Evolutionary conservation across 2,888 invertebrate species (phyloP), one percentile per base, ranked within the genome.

Genomic region (Drosophila stalkeri): DNA sequence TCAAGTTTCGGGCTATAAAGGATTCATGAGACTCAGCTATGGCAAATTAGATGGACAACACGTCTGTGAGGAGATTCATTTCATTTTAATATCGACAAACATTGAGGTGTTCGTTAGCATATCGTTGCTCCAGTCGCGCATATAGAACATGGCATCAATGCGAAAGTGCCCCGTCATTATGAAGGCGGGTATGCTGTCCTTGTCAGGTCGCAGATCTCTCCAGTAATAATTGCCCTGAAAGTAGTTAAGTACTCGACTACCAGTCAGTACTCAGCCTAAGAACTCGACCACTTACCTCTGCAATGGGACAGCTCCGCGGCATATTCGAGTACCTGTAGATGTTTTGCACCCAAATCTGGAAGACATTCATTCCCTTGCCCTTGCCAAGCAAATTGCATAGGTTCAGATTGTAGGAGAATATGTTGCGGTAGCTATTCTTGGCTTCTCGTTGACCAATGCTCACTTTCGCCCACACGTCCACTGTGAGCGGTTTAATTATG

Each of bases 21-120:
- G 69, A 86, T 89, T 82, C 71, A 90, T 86, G 65, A 47, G 54
- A 37, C 65, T 88, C 66, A 62, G 69, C 66, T 74, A 70, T 57
- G 51, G 61, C 65, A 62, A 71, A 77, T 77, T 66, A 60, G 64
- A 0, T 54, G 20, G 43, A 23, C 49, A 27, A 59, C 46, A 49
- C 35, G 18, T 54, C 23, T 35, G 33, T 16, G 31, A 31, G 11
- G 51, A 41, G 18, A 9, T 56, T 67, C 39, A 64, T 46, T 62
- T 64, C 61, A 69, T 68, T 73, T 66, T 51, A 35, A 73, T 61
- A 54, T 68, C 56, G 35, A 60, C 33, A 61, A 68, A 55, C 37
- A 80, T 41, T 39, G 68, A 31, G 18, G 39, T 75, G 49, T 65
- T 70, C 4, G 60, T 61, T 18, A 64, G 20, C 54, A 73, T 62